Evolutionary conservation across 2,888 invertebrate species (phyloP).

Genomic region (Prosapia bicincta): DNA sequence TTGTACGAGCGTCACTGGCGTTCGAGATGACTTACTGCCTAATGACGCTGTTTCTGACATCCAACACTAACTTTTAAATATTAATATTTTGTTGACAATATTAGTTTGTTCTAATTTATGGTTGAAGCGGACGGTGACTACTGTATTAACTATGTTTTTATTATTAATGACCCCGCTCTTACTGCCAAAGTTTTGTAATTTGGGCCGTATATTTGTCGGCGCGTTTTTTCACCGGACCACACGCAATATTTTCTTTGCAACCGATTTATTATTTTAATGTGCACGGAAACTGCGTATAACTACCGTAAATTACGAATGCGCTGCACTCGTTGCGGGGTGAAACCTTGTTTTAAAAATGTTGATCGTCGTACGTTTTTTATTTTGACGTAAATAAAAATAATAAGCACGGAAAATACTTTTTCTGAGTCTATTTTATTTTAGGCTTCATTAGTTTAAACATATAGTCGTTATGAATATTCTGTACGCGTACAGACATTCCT

Average conservation of each 20-base stretch:
- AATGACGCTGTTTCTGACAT: not conserved
- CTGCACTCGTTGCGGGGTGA: too few relatives aligned
- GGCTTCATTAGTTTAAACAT: too few relatives aligned
- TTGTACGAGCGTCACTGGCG: not conserved
- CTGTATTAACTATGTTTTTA: not conserved
- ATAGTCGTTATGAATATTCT: too few relatives aligned
- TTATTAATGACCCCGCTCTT: not conserved
- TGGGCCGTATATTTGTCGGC: not conserved
- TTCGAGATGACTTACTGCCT: slow-evolving; percentile 26
- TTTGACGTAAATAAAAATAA: too few relatives aligned
- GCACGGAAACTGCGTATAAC: too few relatives aligned
- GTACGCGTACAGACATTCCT: too few relatives aligned
- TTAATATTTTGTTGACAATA: slow-evolving; percentile 25
- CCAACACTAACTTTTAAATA: slow-evolving; percentile 16
- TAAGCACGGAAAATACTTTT: too few relatives aligned
- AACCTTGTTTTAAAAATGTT: too few relatives aligned
- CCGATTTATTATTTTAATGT: not conserved
- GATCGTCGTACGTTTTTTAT: too few relatives aligned
- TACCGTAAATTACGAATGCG: too few relatives aligned
- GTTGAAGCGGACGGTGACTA: not conserved
- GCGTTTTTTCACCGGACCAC: not conserved
- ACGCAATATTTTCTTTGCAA: not conserved
- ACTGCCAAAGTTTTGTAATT: not conserved
- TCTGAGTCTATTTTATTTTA: too few relatives aligned
- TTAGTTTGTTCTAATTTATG: not conserved